Conservation (phyloP, 1,140 invertebrate genomes). For the Aphelenchoides besseyi region DNA sequence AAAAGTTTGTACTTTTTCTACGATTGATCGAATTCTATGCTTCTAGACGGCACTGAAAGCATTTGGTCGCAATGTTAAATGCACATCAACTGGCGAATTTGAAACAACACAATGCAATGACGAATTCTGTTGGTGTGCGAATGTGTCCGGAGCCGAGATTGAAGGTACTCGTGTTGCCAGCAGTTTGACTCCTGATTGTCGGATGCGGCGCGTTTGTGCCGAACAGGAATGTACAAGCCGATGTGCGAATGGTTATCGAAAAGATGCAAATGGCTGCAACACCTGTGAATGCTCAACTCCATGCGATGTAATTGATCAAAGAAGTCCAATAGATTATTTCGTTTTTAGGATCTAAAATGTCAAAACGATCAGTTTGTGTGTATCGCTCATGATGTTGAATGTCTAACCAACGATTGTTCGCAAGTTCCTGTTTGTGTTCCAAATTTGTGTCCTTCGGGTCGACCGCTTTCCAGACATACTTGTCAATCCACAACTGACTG, state of each 20-base stretch:
- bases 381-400: conserved; percentile 48
- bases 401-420: conserved; percentile 39
- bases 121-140: conserved; percentile 51
- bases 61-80: conserved; percentile 35
- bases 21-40: not conserved
- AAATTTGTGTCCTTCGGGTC: conserved; percentile 40
- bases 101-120: conserved; percentile 45
- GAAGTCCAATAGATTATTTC: not conserved
- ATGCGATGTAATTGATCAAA: conserved; percentile 37
- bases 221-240: conserved; percentile 27
- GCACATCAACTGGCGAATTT: conserved; percentile 44
- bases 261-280: conserved; percentile 49
- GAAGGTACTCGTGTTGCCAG: conserved; percentile 42
- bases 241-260: conserved; percentile 45
- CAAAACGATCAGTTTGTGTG: conserved; percentile 38
- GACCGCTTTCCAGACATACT: conserved; percentile 27
- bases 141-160: conserved; percentile 41
- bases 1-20: conserved; percentile 35
- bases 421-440: conserved; percentile 44
- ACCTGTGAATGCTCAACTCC: conserved; percentile 53
- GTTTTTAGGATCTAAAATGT: conserved; percentile 41
- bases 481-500: no score
- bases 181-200: conserved; percentile 39
- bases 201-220: conserved; percentile 13
- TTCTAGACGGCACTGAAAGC: conserved; percentile 18